Evolutionary conservation across 23 tunicate species (phyloP), one percentile per base, ranked within the genome.

Genomic region (Halocynthia aurantium): DNA sequence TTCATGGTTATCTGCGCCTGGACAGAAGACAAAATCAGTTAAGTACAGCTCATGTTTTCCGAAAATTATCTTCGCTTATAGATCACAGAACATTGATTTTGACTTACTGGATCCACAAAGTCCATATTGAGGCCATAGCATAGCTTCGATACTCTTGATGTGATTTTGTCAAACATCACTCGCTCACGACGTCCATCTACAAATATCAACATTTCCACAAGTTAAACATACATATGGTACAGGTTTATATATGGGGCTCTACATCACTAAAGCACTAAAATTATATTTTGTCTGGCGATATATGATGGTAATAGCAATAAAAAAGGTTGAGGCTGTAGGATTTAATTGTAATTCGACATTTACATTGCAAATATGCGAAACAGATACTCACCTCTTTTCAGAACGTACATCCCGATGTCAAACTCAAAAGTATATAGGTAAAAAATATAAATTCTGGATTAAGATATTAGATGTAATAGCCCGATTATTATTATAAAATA

Each of bases 51-150:
- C 5, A 18, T 15, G 22, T 68, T 68, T 0, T 58, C 2, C 17
- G 4, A 4, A 58, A 58, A 2, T 1, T 58, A n/a, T 15, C 63
- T n/a, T 0, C n/a, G 17, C 17, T 58, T 58, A 58, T 58, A n/a
- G 63, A 1, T 58, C 63, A 58, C 17, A 58, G n/a, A 13, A n/a
- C 15, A 58, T 58, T 13, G 15, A 58, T 13, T 58, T 15, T 4
- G 4, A 40, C 82, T 83, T 74, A 87, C 94, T 6, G 99, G 99
- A 55, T 85, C 87, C 63, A 95, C 78, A 70, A 89, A 84, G 22
- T 95, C 93, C 96, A 89, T 89, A 80, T 95, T 85, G 50, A 95
- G 93, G 6, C 91, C 91, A 81, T 95, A 95, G 70, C 99, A 95
- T 6, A 95, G 75, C 66, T 95, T 95, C 54, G 90, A 85, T 55